Conservation (phyloP, 2,888 invertebrate genomes). For the Meteorus cinctellus region DNA sequence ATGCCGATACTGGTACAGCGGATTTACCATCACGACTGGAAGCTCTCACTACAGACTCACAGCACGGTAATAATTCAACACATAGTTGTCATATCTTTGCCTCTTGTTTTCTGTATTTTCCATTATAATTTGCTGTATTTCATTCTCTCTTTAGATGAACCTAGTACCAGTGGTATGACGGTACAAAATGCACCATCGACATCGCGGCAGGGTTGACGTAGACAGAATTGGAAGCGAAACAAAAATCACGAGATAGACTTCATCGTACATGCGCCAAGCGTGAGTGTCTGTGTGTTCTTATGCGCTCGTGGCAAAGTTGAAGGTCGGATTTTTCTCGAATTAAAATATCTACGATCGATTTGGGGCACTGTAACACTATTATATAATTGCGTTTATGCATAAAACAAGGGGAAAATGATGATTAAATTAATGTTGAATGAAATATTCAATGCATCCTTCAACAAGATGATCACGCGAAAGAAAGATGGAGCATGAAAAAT, state of each 20-base stretch:
- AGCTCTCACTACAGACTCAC: constrained; percentile 80
- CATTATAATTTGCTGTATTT: neutral
- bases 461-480: neutral
- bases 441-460: neutral
- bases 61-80: constrained; percentile 55
- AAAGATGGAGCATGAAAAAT: neutral
- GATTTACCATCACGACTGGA: constrained; percentile 85
- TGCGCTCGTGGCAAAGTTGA: neutral
- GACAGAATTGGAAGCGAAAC: neutral
- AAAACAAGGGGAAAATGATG: neutral
- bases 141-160: constrained; percentile 55
- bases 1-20: constrained; percentile 82
- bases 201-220: constrained; percentile 60
- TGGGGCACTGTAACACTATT: neutral
- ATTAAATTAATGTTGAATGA: neutral
- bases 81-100: neutral
- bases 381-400: neutral
- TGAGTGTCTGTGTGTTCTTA: neutral
- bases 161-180: constrained; percentile 59
- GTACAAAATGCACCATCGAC: constrained; percentile 54
- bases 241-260: neutral
- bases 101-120: neutral
- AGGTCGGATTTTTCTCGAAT: neutral
- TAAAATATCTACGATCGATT: constrained; percentile 4
- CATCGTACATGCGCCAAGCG: neutral